Evolutionary conservation across 2,888 invertebrate genomes (phyloP), one percentile per base, ranked within the genome.

Genomic region (Schrankia costaestrigalis): DNA sequence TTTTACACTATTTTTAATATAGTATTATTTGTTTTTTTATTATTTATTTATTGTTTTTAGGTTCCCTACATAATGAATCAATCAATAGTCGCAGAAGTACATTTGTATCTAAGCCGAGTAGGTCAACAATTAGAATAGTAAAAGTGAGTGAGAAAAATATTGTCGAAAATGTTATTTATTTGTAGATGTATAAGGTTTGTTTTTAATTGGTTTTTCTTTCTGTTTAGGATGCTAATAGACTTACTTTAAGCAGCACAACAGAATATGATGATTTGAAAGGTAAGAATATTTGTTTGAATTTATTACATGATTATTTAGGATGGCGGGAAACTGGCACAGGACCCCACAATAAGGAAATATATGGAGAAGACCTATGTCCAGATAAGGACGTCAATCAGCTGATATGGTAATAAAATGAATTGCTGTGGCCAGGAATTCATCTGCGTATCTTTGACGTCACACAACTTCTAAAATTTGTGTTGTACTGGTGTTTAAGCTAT

Each of bases 61-160:
- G 77, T 79, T 77, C 77, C 75, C 71, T 76, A 72, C 77, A 82
- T 61, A 83, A 86, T 86, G 86, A 82, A 63, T 81, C 86, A 69
- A 69, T 79, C 67, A 74, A 70, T 71, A 84, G 71, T 63, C 77
- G 78, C 56, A 79, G 79, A 71, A 84, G 78, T 71, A 79, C 78
- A 37, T 74, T 83, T 69, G 63, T 83, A 36, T 78, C 79, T 48
- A 84, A 83, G 59, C 82, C 83, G 32, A 70, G 69, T 63, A 69
- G 84, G 56, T 70, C 82, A 45, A 80, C 84, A 45, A 79, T 85
- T 48, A 70, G 72, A 62, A 75, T 87, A 68, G 63, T 82, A 49
- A 85, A 80, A 66, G 87, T 86, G 56, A 68, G 77, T 64, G 32
- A 7, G n/a, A n/a, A 19, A 11, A 4, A 17, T 17, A 17, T 7